These are phyloP conservation scores for Erpornis zantholeuca DNA, from an alignment of 2,113 vertebrate species.

Conservation along the genomic window DNA sequence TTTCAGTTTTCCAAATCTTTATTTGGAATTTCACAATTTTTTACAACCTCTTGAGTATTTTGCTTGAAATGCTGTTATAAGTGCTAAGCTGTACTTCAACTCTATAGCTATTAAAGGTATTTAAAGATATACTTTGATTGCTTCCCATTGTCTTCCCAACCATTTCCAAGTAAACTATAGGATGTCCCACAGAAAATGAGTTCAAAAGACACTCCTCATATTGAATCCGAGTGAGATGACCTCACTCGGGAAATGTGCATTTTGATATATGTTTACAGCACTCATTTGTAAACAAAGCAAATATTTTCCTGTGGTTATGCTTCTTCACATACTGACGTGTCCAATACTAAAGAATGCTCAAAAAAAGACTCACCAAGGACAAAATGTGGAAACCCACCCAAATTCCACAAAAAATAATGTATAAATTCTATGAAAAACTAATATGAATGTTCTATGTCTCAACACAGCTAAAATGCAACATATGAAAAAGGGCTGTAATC, in stretches of 20 bases:
- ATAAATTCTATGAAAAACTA: not conserved
- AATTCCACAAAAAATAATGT: not conserved
- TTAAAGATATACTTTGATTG: not conserved
- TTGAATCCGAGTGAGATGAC: not conserved
- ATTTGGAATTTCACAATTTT: not conserved
- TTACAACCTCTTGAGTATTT: not conserved
- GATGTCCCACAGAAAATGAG: not conserved
- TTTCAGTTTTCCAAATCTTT: not conserved
- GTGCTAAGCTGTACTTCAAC: not conserved
- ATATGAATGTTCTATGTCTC: not conserved
- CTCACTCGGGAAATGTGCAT: not conserved
- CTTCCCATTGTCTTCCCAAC: not conserved
- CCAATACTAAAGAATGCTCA: not conserved
- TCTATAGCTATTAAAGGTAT: not conserved
- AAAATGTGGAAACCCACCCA: not conserved
- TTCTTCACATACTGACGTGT: not conserved
- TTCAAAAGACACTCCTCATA: not conserved
- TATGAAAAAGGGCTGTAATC: not conserved
- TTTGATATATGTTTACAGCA: not conserved
- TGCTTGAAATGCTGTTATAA: not conserved
- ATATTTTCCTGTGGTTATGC: not conserved
- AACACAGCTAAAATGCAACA: not conserved
- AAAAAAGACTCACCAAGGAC: not conserved
- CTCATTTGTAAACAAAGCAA: not conserved
- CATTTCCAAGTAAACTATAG: not conserved